A percentile compares a stretch with the other conserved stretches of the same genome.
These are phyloP conservation scores for Phasianus colchicus DNA, from an alignment of 2,113 vertebrate species.

Conservation along the genomic window DNA sequence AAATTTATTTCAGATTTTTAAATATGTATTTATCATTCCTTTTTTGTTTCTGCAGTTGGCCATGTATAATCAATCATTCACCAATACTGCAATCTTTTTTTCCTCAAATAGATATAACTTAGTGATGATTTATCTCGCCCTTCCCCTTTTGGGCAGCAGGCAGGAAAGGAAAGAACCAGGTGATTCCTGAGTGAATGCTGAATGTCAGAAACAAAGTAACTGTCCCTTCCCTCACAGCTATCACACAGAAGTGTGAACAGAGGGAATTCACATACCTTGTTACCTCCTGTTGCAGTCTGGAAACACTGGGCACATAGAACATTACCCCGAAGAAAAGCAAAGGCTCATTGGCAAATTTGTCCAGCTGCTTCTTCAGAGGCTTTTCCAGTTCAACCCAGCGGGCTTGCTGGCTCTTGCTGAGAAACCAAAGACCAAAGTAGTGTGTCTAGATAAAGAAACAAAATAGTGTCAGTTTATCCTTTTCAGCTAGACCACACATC, in stretches of 20 bases:
- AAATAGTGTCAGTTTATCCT: slow-evolving; percentile 7
- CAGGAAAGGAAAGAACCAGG: background rate
- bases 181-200: background rate
- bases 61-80: background rate
- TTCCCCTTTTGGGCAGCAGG: background rate
- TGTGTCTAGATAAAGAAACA: slow-evolving; percentile 83
- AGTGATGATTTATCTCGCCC: background rate
- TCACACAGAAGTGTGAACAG: background rate
- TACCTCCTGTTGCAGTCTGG: slow-evolving; percentile 91
- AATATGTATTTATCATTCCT: background rate
- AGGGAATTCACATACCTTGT: slow-evolving; percentile 85
- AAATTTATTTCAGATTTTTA: background rate
- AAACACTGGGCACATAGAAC: slow-evolving; percentile 96
- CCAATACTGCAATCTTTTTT: background rate
- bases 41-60: background rate
- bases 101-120: background rate
- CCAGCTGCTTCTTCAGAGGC: slow-evolving; percentile 97
- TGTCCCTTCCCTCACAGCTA: background rate
- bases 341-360: slow-evolving; percentile 96
- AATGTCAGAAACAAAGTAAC: background rate
- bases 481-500: background rate
- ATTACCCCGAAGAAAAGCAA: slow-evolving; percentile 97
- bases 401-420: slow-evolving; percentile 90
- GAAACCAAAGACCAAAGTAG: slow-evolving; percentile 96
- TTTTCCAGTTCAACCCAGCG: slow-evolving; percentile 99